Evolutionary conservation across 2,888 invertebrate species (phyloP), one percentile per base, ranked within the genome.

Genomic region (Dione juno): DNA sequence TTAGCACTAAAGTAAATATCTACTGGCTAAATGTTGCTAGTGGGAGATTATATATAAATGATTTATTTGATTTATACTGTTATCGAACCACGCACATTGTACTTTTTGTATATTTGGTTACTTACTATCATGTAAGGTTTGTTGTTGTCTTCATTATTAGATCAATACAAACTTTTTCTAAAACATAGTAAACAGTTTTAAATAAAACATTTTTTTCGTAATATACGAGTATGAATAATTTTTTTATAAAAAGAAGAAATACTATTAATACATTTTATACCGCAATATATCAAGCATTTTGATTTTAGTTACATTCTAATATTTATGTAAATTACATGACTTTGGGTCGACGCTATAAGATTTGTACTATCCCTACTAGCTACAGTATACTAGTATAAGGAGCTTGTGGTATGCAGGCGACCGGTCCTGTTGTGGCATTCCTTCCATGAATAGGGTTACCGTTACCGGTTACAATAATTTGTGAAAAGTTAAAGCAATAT

Each of bases 381-480:
- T 57, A 11, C 37, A 40, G 28, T 28, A 28, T 28, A 28, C 3
- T 28, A 59, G 53, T 70, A 65, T 69, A 67, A 40, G 61, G 53
- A 48, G 37, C 48, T 69, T 43, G 67, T 45, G 66, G 71, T 69
- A 69, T 67, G 65, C 70, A 66, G 28, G 73, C 67, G 67, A 74
- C 74, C 69, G 74, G 74, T 71, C 69, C 45, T 43, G 65, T 54
- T 50, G 54, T 69, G 35, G 43, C 74, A 74, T 74, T 74, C 74
- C 72, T 52, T n/a, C 45, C 59, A 58, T 21, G 37, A 67, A 67
- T 59, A 74, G 74, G 74, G 69, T 57, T 61, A 59, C 65, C 69
- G 64, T 64, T 64, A 52, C 64, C 50, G 40, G 61, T 61, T 61
- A 45, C 45, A 52, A 19, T 50, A 37, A 50, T 52, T 35, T 48